phyloP scores from a whole-genome alignment of 2,888 invertebrate species.

The Diadegma fenestrale region DNA sequence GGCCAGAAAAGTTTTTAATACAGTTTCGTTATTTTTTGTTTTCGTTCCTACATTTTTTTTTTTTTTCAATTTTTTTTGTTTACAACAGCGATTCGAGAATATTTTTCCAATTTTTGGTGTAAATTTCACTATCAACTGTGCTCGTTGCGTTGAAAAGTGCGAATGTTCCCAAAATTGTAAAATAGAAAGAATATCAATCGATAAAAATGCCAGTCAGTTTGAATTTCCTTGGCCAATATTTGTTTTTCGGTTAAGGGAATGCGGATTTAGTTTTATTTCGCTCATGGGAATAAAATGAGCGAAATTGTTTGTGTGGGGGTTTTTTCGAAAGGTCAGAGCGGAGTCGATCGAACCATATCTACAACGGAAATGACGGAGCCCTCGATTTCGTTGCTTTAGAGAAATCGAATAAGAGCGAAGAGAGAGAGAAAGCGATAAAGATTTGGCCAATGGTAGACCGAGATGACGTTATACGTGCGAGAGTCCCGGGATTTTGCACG shows the following conservation, averaged over 20 bases:
- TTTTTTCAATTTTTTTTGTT: background rate
- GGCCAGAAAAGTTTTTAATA: background rate
- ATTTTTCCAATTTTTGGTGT: background rate
- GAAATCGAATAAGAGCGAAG: slow-evolving; percentile 26
- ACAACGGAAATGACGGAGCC: slow-evolving; percentile 57
- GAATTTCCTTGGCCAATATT: background rate
- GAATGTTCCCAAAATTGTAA: background rate
- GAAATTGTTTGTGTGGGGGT: background rate
- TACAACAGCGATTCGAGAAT: background rate
- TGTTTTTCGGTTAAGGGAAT: background rate
- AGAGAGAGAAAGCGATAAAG: slow-evolving; percentile 9
- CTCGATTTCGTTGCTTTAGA: slow-evolving; percentile 28
- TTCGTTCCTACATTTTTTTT: too few relatives aligned
- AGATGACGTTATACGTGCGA: background rate
- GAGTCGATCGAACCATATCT: slow-evolving; percentile 44
- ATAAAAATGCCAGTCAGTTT: background rate
- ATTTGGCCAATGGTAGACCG: background rate
- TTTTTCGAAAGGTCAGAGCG: slow-evolving; percentile 11
- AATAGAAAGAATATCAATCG: background rate
- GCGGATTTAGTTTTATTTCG: slow-evolving; percentile 23
- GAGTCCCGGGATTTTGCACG: slow-evolving; percentile 39
- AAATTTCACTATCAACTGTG: background rate
- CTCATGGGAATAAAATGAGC: slow-evolving; percentile 2
- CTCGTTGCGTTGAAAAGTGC: background rate
- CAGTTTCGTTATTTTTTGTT: background rate